Conservation (phyloP, 2,888 invertebrate species). For the Metallyticus violacea region DNA sequence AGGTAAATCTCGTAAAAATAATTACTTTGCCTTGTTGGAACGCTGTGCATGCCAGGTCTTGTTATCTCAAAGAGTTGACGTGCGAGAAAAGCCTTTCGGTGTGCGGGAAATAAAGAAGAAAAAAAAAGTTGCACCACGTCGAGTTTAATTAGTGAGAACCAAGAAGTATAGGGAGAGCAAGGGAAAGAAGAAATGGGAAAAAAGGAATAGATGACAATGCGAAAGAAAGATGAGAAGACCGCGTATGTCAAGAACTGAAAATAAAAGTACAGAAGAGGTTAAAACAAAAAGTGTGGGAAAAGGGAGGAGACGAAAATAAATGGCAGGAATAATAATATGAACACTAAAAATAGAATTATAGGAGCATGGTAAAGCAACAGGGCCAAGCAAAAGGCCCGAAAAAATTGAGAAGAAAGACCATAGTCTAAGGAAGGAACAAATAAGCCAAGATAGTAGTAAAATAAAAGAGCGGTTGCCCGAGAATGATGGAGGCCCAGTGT, state of each 20-base stretch:
- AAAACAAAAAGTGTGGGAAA: no score
- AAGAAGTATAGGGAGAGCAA: no score
- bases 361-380: background rate
- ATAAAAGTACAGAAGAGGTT: background rate
- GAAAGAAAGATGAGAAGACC: no score
- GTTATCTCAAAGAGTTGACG: background rate
- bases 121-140: background rate
- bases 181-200: background rate
- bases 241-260: background rate
- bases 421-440: background rate
- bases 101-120: background rate
- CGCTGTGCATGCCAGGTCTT: background rate
- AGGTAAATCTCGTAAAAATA: background rate
- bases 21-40: background rate
- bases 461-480: background rate
- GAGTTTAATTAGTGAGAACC: background rate
- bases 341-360: no score
- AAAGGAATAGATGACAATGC: background rate
- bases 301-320: no score
- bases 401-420: no score
- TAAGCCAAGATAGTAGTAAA: background rate
- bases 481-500: background rate
- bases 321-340: background rate
- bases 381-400: background rate
- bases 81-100: background rate